phyloP scores from a whole-genome alignment of 2,113 vertebrate species.

The Lophura nycthemera region DNA sequence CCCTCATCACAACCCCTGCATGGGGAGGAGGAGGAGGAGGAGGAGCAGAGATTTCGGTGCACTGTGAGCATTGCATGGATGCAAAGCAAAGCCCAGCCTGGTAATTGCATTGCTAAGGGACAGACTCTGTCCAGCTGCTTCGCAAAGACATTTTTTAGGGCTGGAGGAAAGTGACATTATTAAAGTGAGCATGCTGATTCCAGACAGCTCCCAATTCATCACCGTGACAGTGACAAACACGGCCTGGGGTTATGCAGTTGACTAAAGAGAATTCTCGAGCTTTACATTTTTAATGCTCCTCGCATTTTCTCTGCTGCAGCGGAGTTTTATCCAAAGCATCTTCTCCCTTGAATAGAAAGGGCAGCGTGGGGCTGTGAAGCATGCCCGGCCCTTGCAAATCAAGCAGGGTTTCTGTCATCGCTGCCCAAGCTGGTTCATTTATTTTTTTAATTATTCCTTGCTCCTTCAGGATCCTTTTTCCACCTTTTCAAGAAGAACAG shows the following conservation, averaged over 20 bases:
- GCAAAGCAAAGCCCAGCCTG: neutral
- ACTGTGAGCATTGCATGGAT: neutral
- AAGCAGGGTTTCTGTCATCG: conserved; percentile 26
- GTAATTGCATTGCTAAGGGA: neutral
- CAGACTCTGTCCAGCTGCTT: conserved; percentile 46
- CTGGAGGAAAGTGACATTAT: conserved; percentile 24
- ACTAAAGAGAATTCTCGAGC: conserved; percentile 67
- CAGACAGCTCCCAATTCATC: conserved; percentile 51
- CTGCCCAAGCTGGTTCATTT: conserved; percentile 34
- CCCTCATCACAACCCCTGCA: neutral
- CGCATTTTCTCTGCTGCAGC: conserved; percentile 20
- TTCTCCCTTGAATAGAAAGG: conserved; percentile 56
- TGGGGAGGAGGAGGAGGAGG: neutral
- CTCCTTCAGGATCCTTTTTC: conserved; percentile 44
- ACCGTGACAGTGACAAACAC: conserved; percentile 31
- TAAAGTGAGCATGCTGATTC: conserved; percentile 22
- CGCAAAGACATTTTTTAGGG: conserved; percentile 17
- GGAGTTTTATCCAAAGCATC: conserved; percentile 46
- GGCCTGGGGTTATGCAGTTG: conserved; percentile 44
- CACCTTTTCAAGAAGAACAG: conserved; percentile 58
- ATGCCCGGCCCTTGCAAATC: conserved; percentile 60
- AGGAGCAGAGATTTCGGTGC: neutral
- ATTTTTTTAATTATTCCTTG: conserved; percentile 59
- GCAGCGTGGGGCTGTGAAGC: conserved; percentile 35
- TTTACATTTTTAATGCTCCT: conserved; percentile 67